Conservation (phyloP, 2,113 vertebrate genomes). For the Otocyon megalotis region DNA sequence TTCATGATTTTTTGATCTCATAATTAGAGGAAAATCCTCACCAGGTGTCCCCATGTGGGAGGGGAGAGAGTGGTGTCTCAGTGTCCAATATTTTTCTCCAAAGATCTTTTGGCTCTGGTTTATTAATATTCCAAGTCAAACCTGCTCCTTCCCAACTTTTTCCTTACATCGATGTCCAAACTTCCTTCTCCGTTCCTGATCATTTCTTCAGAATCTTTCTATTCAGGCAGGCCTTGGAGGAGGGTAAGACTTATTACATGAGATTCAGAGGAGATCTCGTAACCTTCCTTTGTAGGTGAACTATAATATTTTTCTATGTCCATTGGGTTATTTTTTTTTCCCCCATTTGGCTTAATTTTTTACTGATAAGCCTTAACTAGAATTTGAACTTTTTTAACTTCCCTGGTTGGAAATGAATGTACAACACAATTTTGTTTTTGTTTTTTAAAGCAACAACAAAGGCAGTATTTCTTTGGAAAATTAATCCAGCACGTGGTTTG, state of each 20-base stretch:
- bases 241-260: background rate
- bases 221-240: background rate
- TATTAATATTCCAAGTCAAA: background rate
- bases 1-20: background rate
- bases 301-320: background rate
- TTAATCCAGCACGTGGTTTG: background rate
- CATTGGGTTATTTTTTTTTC: background rate
- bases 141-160: background rate
- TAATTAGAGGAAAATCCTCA: too few species aligned
- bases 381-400: conserved; percentile 25
- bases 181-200: background rate
- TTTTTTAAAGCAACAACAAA: background rate
- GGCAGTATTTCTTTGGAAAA: conserved; percentile 35
- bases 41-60: background rate
- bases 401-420: background rate
- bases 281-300: background rate
- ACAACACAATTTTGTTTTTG: background rate
- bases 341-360: background rate
- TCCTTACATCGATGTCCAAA: background rate
- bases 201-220: background rate
- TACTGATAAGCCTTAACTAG: background rate
- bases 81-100: background rate
- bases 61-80: background rate
- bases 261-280: background rate
- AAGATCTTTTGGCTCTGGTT: background rate